Evolutionary conservation across 2,113 vertebrate genomes (phyloP), one percentile per base, ranked within the genome.

Genomic region (Fregata magnificens): DNA sequence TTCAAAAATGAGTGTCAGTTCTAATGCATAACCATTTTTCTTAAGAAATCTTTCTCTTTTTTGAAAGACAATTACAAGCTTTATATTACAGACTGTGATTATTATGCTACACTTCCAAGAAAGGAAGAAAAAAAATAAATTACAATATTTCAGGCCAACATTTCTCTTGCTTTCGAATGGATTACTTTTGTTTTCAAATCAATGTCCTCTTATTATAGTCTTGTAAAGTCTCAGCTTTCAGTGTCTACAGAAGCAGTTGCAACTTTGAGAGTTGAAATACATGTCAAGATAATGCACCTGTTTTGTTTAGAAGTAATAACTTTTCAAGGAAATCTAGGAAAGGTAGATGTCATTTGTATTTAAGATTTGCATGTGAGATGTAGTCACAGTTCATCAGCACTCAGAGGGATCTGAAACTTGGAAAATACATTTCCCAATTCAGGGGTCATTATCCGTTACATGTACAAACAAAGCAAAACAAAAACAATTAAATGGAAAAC

Each of bases 121-220:
- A 94, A 87, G 55, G 16, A 73, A 67, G 78, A 91, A 90, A 55
- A 87, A 85, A 82, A 73, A 70, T n/a, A 90, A 82, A 77, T 73
- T 76, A 85, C 50, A 83, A 4, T 95, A 94, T 94, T 96, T 97
- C 74, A 81, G 71, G 61, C 90, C 78, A 94, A 74, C 86, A 63
- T 97, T 94, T 92, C 50, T 86, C 65, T 95, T 86, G n/a, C 88
- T 95, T 97, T 94, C 84, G 97, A 95, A 67, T 96, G 53, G 90
- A 93, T 91, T 97, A 86, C 72, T 97, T 98, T 95, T 96, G 87
- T 86, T 97, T 97, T 97, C 93, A 91, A 93, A 95, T 98, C 90
- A 90, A 92, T 97, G 92, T 93, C 71, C 76, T 95, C 81, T 78
- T 74, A 11, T 93, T 91, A 62, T 66, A 90, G 90, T 92, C 90